Conservation (phyloP, 2,888 invertebrate genomes). For the Piscicola geometra region DNA sequence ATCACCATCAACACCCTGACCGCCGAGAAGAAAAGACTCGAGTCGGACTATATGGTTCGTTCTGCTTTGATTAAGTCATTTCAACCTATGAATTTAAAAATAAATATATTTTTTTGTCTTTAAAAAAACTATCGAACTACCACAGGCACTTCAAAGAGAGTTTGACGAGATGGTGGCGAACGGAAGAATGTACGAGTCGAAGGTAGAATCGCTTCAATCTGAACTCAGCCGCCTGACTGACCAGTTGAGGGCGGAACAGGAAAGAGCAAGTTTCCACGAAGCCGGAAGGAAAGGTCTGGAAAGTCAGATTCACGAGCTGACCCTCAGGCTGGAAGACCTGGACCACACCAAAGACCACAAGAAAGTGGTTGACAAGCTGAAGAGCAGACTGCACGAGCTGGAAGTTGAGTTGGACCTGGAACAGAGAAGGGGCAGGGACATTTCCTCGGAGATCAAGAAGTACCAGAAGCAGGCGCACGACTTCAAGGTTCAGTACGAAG, state of each 20-base stretch:
- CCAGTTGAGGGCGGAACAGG: constrained; percentile 23
- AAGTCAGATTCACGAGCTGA: constrained; percentile 40
- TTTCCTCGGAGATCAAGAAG: constrained; percentile 50
- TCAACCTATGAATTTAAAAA: too few relatives aligned
- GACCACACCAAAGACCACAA: constrained; percentile 40
- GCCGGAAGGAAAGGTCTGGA: constrained; percentile 55
- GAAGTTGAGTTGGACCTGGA: constrained; percentile 54
- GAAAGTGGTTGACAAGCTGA: constrained; percentile 41
- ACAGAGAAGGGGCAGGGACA: constrained; percentile 52
- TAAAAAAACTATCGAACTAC: neutral
- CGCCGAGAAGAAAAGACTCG: constrained; percentile 87
- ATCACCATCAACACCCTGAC: constrained; percentile 91
- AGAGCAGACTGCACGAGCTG: constrained; percentile 50
- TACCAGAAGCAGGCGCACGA: constrained; percentile 53
- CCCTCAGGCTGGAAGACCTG: constrained; percentile 41
- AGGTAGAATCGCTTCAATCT: constrained; percentile 4
- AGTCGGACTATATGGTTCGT: constrained; percentile 67
- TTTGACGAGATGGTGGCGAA: constrained; percentile 13
- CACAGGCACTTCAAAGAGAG: constrained; percentile 23
- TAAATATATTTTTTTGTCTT: neutral
- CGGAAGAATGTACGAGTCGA: constrained; percentile 33
- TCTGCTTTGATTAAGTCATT: too few relatives aligned
- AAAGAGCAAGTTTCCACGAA: constrained; percentile 47
- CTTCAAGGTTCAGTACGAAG: constrained; percentile 49
- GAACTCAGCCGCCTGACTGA: constrained; percentile 28